Conservation (phyloP, 2,888 invertebrate species). For the Pheosia tremula region DNA sequence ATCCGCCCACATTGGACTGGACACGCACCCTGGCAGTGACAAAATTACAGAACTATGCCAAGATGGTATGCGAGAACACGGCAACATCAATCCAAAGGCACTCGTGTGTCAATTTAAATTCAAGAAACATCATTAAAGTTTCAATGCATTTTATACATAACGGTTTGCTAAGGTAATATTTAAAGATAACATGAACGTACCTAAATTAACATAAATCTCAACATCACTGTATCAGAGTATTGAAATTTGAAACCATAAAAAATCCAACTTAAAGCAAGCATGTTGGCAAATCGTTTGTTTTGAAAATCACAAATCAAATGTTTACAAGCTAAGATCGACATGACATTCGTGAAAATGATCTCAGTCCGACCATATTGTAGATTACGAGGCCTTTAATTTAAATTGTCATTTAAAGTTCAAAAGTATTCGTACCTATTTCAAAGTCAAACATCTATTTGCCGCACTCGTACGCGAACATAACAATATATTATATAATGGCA, state of each 20-base stretch:
- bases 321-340: neutral
- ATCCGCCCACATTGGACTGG: conserved; percentile 23
- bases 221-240: neutral
- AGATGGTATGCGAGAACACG: conserved; percentile 22
- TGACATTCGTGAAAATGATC: neutral
- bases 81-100: conserved; percentile 6
- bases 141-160: neutral
- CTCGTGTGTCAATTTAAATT: neutral
- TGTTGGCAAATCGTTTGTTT: neutral
- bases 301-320: neutral
- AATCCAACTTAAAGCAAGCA: neutral
- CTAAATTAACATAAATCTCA: no score
- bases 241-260: neutral
- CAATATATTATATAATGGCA: no score
- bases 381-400: no score
- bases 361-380: no score
- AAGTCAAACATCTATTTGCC: no score
- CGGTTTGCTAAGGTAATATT: no score
- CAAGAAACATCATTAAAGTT: neutral
- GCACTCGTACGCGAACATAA: no score
- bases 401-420: no score
- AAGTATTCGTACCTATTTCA: no score
- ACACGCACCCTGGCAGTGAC: conserved; percentile 19
- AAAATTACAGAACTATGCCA: conserved; percentile 43
- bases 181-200: no score